A percentile compares a stretch with the other conserved stretches of the same genome.
phyloP scores from a whole-genome alignment of 1,140 invertebrate species.

The Scaptomyza hsui region DNA sequence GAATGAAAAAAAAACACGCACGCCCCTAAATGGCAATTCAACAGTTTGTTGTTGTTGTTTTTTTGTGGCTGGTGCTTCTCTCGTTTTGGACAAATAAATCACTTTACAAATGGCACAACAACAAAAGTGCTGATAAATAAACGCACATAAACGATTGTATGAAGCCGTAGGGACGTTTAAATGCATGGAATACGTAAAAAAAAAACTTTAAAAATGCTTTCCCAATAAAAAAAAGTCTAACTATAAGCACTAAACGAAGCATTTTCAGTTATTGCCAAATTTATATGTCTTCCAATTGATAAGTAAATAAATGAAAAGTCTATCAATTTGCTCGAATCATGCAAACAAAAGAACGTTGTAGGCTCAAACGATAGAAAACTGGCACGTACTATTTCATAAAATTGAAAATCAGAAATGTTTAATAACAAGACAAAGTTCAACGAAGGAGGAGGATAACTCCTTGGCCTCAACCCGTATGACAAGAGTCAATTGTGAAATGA shows the following conservation, averaged over 20 bases:
- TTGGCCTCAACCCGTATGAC: conserved; percentile 35
- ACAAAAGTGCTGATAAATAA: conserved; percentile 28
- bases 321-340: not conserved
- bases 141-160: conserved; percentile 5
- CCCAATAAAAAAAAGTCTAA: not conserved
- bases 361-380: no score
- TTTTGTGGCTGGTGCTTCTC: conserved; percentile 14
- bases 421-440: not conserved
- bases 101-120: conserved; percentile 47
- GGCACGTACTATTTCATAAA: conserved; percentile 3
- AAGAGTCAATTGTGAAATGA: conserved; percentile 69
- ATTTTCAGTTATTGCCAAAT: not conserved
- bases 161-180: conserved; percentile 5
- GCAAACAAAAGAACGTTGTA: not conserved
- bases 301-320: not conserved
- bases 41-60: conserved; percentile 28
- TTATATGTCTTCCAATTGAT: not conserved
- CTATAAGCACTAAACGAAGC: not conserved
- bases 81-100: conserved; percentile 52
- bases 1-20: not conserved
- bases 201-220: no score
- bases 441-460: not conserved
- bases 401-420: conserved; percentile 16
- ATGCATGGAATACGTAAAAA: not conserved
- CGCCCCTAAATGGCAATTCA: conserved; percentile 57